These are phyloP conservation scores for Homalodisca vitripennis DNA, from an alignment of 1,140 invertebrate species.

Conservation along the genomic window DNA sequence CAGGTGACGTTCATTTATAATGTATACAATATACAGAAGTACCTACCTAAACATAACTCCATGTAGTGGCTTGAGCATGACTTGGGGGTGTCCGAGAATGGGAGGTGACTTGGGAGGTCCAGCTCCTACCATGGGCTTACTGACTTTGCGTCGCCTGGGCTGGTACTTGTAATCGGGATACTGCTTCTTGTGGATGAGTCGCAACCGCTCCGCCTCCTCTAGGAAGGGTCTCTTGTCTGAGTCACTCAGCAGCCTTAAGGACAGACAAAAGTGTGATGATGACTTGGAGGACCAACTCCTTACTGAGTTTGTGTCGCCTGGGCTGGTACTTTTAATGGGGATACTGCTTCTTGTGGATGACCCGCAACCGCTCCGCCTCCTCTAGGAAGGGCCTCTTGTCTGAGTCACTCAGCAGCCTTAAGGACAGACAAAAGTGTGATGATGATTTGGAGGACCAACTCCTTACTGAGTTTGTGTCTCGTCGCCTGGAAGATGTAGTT, in stretches of 20 bases:
- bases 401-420: slow-evolving; percentile 78
- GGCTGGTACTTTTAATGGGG: slow-evolving; percentile 78
- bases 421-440: slow-evolving; percentile 21
- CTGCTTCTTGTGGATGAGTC: slow-evolving; percentile 84
- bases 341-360: slow-evolving; percentile 86
- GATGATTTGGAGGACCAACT: no score
- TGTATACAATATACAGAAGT: neutral
- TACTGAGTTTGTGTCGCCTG: slow-evolving; percentile 41
- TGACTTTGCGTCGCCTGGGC: slow-evolving; percentile 41
- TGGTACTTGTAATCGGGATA: slow-evolving; percentile 84
- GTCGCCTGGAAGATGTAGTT: no score
- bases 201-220: slow-evolving; percentile 84
- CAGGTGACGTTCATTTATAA: neutral
- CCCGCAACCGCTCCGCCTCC: slow-evolving; percentile 82
- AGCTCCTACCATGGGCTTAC: slow-evolving; percentile 13
- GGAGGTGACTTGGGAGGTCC: neutral
- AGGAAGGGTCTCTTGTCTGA: slow-evolving; percentile 90
- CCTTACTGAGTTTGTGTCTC: no score
- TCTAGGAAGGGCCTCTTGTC: slow-evolving; percentile 91
- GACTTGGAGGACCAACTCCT: no score
- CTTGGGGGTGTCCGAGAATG: neutral
- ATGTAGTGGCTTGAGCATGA: neutral
- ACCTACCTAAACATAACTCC: slow-evolving; percentile 19
- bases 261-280: no score
- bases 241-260: slow-evolving; percentile 72